Base-by-base conservation (phyloP, 2,797 vertebrate genomes). In the Squalus acanthias region DNA sequence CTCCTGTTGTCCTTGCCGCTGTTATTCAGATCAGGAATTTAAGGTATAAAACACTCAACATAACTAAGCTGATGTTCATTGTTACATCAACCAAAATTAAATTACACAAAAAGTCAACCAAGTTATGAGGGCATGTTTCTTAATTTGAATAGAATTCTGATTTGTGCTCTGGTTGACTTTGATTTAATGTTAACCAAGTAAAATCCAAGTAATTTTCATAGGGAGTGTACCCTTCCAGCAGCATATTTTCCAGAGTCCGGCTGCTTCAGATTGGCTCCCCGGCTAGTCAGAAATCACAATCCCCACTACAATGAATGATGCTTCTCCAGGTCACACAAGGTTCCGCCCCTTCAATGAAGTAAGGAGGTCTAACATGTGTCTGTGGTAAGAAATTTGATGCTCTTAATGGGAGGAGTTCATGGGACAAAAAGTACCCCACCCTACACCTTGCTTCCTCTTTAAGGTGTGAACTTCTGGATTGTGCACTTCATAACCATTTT, bases 1-100 rank as follows among this genome's bases (percentile, higher is more conserved):
- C n/a, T 97, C 98, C 82, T 98, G 98, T 96, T 98, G 98, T 85
- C 97, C 98, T 0, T 97, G 97, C 4, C 98, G 98, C 57, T 99
- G 98, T 95, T 97, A 97, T 88, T 97, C 98, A 24, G 97, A 97
- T 96, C 97, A 98, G 96, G 97, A 98, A 70, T 98, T 98, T 96
- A 97, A 98, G 98, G 98, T 98, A 96, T 87, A n/a, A 39, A 57
- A 46, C 17, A 82, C 13, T 39, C 79, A 46, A 82, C 39, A 82
- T 46, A 82, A 82, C 39, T 76, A n/a, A 74, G 29, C 29, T 76
- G 74, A 76, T 76, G 74, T 33, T 76, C 74, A 76, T 33, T n/a
- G 74, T n/a, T 76, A 13, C 74, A 12, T n/a, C 33, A 76, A 2
- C 13, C 74, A n/a, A n/a, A 76, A n/a, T n/a, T 33, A 33, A 33